Conservation (phyloP, 2,797 vertebrate genomes). For the Sebastes goodei region DNA sequence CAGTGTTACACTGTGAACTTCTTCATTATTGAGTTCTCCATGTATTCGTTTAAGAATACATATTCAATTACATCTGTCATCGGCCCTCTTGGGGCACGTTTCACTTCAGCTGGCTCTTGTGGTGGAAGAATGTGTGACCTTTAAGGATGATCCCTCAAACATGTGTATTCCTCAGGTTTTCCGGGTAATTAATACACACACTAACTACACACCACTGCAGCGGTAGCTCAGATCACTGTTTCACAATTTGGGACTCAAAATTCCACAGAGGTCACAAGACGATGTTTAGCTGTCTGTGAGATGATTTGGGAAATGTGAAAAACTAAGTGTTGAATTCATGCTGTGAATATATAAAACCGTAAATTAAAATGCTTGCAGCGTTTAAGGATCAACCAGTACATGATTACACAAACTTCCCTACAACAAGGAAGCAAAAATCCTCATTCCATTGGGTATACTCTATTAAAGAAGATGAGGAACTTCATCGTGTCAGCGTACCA, state of each 20-base stretch:
- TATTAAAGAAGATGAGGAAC: not conserved
- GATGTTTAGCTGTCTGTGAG: not conserved
- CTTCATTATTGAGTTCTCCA: too few species aligned
- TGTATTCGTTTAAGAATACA: not conserved
- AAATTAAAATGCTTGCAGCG: not conserved
- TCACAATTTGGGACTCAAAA: not conserved
- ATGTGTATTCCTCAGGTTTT: not conserved
- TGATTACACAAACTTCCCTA: not conserved
- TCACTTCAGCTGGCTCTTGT: not conserved
- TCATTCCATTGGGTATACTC: not conserved
- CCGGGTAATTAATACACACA: not conserved
- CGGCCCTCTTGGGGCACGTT: not conserved
- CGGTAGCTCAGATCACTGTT: not conserved
- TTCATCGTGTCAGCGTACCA: not conserved
- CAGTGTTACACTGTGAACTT: not conserved
- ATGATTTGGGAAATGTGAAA: not conserved
- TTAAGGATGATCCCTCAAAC: not conserved
- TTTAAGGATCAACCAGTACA: not conserved
- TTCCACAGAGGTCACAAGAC: not conserved
- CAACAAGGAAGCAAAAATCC: not conserved
- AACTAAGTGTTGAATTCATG: not conserved
- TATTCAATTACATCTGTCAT: not conserved
- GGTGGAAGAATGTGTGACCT: slow-evolving; percentile 3
- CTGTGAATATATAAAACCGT: not conserved
- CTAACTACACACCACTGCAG: not conserved